Conservation (phyloP, 2,888 invertebrate genomes). For the Orthosia cruda region DNA sequence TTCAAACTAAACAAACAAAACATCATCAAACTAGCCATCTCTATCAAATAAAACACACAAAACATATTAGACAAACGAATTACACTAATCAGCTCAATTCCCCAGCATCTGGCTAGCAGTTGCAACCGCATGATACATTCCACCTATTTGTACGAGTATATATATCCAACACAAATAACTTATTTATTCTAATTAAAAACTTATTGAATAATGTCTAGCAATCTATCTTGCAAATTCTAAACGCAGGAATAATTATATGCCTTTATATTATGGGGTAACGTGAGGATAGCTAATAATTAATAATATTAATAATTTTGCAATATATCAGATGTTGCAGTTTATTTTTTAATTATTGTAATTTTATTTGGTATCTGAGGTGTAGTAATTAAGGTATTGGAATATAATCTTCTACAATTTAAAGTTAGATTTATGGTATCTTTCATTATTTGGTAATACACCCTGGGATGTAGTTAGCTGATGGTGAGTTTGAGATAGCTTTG, state of each 20-base stretch:
- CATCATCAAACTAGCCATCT: not conserved
- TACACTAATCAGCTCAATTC: conserved; percentile 47
- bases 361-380: not conserved
- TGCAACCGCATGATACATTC: conserved; percentile 62
- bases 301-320: conserved; percentile 19
- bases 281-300: conserved; percentile 25
- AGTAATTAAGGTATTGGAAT: not conserved
- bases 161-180: conserved; percentile 57
- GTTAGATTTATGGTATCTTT: not conserved
- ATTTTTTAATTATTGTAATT: conserved; percentile 18
- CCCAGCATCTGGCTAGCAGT: conserved; percentile 67
- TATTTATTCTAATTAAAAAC: conserved; percentile 67
- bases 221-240: conserved; percentile 63
- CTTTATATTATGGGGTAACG: conserved; percentile 11
- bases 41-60: conserved; percentile 11
- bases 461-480: no score
- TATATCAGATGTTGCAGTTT: conserved; percentile 25
- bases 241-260: conserved; percentile 38
- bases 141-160: conserved; percentile 61
- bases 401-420: not conserved
- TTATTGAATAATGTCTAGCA: conserved; percentile 59
- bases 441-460: no score
- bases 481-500: no score
- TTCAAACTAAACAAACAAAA: not conserved
- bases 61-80: conserved; percentile 18